Base-by-base conservation (phyloP, 2,113 vertebrate species). In the Lucifuga dentata region DNA sequence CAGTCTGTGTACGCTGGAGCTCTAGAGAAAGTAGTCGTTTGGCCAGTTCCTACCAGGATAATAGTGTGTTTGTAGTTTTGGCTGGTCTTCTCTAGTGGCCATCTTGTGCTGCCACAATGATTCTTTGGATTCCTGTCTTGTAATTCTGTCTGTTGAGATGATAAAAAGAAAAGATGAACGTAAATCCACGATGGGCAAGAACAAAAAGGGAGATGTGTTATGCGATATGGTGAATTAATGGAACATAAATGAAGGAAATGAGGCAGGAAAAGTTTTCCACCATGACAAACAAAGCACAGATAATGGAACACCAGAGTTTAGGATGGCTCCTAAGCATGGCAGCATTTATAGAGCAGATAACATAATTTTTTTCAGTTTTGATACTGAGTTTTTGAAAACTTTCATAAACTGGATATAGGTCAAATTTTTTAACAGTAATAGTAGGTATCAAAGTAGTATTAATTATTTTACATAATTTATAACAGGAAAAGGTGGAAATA, bases 61-160 rank as follows among this genome's bases (percentile, higher is more conserved):
- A 86, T 82, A 44, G 24, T 72, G 73, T 85, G 76, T 86, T 84
- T 90, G 49, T 68, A 70, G 39, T 65, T 68, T 58, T 51, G 69
- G 53, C 65, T 64, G 43, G 57, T 73, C 78, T 88, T 76, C 73
- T 52, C 36, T 35, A 20, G 52, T 55, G 41, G 56, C 40, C 65
- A 51, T 68, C 40, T 49, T 33, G 59, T 53, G 38, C 49, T 78
- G 62, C 53, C 53, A 76, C 78, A 75, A 20, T 56, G 51, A 40
- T 52, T 63, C 49, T 75, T 57, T 75, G 72, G 65, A 64, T 72
- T 19, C 61, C 56, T 73, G 60, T 46, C 45, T 23, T 57, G 61
- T 70, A 76, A 65, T 78, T 71, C n/a, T 46, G 23, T 32, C 48
- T 57, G 73, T 66, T 45, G 29, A 53, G 50, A 35, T 71, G 73